Conservation (phyloP, 2,888 invertebrate species). For the Campoletis raptor region DNA sequence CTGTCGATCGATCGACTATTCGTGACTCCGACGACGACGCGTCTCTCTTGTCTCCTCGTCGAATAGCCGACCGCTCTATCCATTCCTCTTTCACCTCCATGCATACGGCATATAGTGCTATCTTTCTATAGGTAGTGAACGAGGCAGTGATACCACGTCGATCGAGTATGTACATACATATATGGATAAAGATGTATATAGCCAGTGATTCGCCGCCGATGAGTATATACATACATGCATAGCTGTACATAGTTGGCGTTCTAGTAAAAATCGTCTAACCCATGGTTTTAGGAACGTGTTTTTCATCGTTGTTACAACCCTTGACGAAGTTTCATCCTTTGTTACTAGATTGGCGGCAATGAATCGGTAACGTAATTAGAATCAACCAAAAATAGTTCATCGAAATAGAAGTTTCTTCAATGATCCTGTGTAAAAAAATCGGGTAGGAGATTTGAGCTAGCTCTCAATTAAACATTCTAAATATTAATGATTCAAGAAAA, state of each 20-base stretch:
- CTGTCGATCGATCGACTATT: constrained; percentile 63
- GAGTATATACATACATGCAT: not conserved
- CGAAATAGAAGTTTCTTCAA: not conserved
- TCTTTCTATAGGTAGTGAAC: constrained; percentile 54
- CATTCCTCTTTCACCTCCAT: constrained; percentile 30
- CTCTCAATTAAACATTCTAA: not conserved
- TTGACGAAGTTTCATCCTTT: not conserved
- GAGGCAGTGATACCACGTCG: constrained; percentile 50
- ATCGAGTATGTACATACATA: constrained; percentile 39
- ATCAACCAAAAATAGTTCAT: not conserved
- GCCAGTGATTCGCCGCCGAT: not conserved
- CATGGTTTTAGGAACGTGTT: not conserved
- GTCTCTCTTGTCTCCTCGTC: constrained; percentile 61
- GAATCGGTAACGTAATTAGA: not conserved
- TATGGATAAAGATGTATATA: not conserved
- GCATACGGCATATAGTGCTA: constrained; percentile 34
- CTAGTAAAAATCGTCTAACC: constrained; percentile 13
- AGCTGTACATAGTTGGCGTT: constrained; percentile 45
- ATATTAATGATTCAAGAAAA: not conserved
- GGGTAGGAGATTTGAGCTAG: not conserved
- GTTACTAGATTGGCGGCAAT: no score
- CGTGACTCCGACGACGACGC: constrained; percentile 62
- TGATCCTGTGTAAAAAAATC: not conserved
- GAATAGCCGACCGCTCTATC: constrained; percentile 59
- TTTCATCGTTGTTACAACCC: not conserved